Evolutionary conservation across 2,113 vertebrate species (phyloP), one percentile per base, ranked within the genome.

Genomic region (Helogale parvula): DNA sequence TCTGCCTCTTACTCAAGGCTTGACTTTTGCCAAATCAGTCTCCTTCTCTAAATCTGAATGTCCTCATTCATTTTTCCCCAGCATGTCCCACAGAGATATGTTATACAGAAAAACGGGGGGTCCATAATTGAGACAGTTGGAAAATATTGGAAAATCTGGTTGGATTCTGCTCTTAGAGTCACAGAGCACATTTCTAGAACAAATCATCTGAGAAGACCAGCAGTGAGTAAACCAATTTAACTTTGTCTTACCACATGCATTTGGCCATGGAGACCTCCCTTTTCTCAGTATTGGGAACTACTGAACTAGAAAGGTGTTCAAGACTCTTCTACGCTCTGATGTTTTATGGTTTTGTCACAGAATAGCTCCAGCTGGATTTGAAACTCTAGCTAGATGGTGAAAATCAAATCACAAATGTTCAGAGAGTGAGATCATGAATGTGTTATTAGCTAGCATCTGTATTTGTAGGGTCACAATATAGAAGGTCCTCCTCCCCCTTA

Each of bases 21-120:
- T 57, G 13, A 41, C 50, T 50, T 92, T 92, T 71, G 15, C 38
- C 47, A 92, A 92, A 19, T 45, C 65, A 71, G 29, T 82, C 35
- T 92, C 65, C 29, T 81, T 69, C 63, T 82, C 90, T 92, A 71
- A 71, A 82, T 68, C 35, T 91, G 35, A 82, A 94, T 57, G 57
- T 94, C 38, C 29, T 88, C 83, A 71, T 71, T 85, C 50, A 31
- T 88, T 71, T 80, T 77, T 17, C 63, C 50, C 76, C 54, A 29
- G 11, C 60, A 10, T 79, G 17, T 80, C 31, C 63, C 65, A 88
- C 35, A 60, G 35, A 79, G 11, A 80, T 79, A 60, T 21, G 69
- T 31, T 31, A n/a, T 60, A 76, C 27, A 54, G 54, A 91, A 91
- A 17, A 35, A 7, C 4, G 23, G 71, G 38, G 6, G 5, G 27